These are phyloP conservation scores for Lithodes maja DNA, from an alignment of 2,888 invertebrate genomes.

Conservation along the genomic window DNA sequence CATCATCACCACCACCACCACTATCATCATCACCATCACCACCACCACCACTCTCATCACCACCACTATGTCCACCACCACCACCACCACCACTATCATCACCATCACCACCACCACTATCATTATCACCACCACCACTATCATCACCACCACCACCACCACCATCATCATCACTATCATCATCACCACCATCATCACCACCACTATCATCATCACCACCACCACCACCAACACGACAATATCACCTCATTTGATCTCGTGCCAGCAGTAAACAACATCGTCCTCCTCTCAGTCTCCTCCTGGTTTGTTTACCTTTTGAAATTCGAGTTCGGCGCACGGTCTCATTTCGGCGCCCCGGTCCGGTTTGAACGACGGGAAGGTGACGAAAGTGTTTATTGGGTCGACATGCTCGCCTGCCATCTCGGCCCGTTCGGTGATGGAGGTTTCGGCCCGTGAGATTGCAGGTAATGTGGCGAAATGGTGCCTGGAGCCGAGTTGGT, in stretches of 20 bases:
- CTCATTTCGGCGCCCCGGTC: background rate
- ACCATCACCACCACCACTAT: too few species aligned
- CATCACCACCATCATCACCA: background rate
- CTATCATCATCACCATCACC: too few species aligned
- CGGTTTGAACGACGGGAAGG: background rate
- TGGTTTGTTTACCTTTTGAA: background rate
- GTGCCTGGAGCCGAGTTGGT: background rate
- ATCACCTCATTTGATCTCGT: background rate
- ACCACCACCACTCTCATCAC: too few species aligned
- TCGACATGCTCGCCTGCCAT: background rate
- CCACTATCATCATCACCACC: background rate
- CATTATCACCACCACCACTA: background rate
- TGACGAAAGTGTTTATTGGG: background rate
- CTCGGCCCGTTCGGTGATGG: background rate
- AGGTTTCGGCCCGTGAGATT: background rate
- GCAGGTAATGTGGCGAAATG: background rate
- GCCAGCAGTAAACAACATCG: too few species aligned
- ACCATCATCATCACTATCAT: background rate
- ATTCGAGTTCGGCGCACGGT: background rate
- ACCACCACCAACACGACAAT: background rate
- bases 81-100: too few species aligned
- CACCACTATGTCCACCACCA: too few species aligned
- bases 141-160: background rate
- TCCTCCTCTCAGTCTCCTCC: background rate
- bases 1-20: too few species aligned